Base-by-base conservation (phyloP, 1,140 invertebrate genomes). In the Drosophila sechellia region DNA sequence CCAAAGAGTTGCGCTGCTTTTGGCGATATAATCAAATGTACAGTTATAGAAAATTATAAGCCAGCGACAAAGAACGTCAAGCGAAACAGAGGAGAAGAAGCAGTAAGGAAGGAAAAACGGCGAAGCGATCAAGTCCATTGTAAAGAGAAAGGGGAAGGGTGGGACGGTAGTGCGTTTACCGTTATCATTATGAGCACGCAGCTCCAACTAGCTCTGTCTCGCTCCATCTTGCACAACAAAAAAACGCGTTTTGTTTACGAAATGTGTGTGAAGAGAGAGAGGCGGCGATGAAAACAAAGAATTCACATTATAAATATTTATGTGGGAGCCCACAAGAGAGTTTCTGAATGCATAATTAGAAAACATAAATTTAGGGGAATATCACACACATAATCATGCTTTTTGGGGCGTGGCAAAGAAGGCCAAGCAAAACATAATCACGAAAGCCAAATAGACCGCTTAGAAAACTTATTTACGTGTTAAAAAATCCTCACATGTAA, bases 191-290 rank as follows among this genome's bases (percentile, higher is more conserved):
- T 87, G 42, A 66, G 74, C 81, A 85, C 83, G 81, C 69, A 83
- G 65, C 77, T 70, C 58, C n/a, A 22, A 37, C 50, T 72, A 46
- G 54, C 31, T 35, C 34, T 20, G n/a, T n/a, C 34, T 13, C 15
- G 27, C 34, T 43, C 53, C 45, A 27, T 22, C 48, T 78, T 50
- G 57, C 35, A 52, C 66, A 81, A 81, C 79, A 81, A 79, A 70
- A 83, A 84, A 77, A 85, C 81, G 81, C 81, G 83, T 81, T 86
- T 86, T 86, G 83, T 86, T 86, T 86, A 86, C 83, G 83, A 86
- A 86, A 86, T 86, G 65, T 81, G 80, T 84, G 80, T 71, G 17
- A 17, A 65, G 52, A 58, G 76, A 56, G 46, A 60, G 55, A 52
- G 48, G 37, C 61, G 57, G 56, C 63, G 56, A 79, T 73, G 69